phyloP scores from a whole-genome alignment of 1,140 invertebrate genomes.

The Caligus rogercresseyi region DNA sequence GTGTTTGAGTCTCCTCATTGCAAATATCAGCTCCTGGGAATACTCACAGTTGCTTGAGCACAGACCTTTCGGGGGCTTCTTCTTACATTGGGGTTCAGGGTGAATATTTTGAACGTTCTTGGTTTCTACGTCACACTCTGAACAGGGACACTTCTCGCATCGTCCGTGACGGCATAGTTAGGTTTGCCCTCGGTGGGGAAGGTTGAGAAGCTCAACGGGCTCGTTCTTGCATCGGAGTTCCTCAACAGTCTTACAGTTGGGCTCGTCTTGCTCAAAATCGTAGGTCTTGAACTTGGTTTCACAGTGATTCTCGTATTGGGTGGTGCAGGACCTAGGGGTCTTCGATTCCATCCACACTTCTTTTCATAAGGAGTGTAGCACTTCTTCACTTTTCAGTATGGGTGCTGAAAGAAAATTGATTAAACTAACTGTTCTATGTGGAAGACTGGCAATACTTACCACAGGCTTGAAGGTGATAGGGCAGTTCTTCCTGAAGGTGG shows the following conservation, averaged over 20 bases:
- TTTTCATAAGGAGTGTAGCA: not conserved
- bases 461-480: constrained; percentile 1
- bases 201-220: not conserved
- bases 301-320: constrained; percentile 2
- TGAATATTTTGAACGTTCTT: not conserved
- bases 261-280: not conserved
- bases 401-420: not conserved
- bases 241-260: not conserved
- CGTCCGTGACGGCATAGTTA: not conserved
- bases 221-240: not conserved
- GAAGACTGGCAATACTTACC: not conserved
- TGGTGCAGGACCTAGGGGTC: not conserved
- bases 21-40: not conserved
- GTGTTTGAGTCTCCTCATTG: not conserved
- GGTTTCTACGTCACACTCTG: not conserved
- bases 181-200: not conserved
- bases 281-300: constrained; percentile 1
- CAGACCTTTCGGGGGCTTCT: not conserved
- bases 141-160: not conserved
- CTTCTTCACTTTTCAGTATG: not conserved
- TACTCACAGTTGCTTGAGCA: not conserved
- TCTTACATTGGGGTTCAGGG: not conserved
- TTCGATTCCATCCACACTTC: not conserved
- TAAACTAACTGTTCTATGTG: not conserved
- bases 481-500: constrained; percentile 12